phyloP scores from a whole-genome alignment of 2,888 invertebrate genomes.

The Oscheius onirici region DNA sequence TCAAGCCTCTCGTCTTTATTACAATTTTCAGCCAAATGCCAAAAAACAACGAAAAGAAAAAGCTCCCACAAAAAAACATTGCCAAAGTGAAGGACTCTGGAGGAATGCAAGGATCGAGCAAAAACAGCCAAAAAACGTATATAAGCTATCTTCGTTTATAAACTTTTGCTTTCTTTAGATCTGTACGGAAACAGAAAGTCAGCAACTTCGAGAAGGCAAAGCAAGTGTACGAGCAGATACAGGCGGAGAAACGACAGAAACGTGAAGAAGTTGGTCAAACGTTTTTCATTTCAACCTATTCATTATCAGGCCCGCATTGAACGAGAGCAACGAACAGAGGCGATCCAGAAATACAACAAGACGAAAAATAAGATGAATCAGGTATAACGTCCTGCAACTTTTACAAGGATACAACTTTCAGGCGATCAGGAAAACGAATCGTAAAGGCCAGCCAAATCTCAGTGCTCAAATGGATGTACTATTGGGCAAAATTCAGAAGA shows the following conservation, averaged over 20 bases:
- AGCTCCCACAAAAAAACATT: background rate
- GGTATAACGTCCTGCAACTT: background rate
- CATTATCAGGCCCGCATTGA: constrained; percentile 6
- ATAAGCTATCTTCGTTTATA: background rate
- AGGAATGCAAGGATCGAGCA: background rate
- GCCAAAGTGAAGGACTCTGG: background rate
- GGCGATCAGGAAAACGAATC: constrained; percentile 18
- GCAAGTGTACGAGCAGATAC: constrained; percentile 25
- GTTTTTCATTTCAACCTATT: background rate
- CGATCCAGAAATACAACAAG: background rate
- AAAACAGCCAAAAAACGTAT: background rate
- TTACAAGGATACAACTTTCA: background rate
- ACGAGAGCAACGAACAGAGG: constrained; percentile 7
- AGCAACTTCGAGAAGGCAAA: constrained; percentile 18
- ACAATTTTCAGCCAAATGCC: background rate
- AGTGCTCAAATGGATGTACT: constrained; percentile 29
- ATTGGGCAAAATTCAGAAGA: constrained; percentile 27
- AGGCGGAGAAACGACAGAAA: constrained; percentile 1
- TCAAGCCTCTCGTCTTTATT: background rate
- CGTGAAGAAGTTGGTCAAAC: constrained; percentile 12
- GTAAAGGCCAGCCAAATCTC: constrained; percentile 28
- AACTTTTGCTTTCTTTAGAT: background rate
- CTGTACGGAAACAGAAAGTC: constrained; percentile 16
- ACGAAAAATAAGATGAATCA: constrained; percentile 26
- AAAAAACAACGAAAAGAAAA: background rate